Evolutionary conservation across 1,140 invertebrate genomes (phyloP).

Genomic region (Panagrolaimus sp.): DNA sequence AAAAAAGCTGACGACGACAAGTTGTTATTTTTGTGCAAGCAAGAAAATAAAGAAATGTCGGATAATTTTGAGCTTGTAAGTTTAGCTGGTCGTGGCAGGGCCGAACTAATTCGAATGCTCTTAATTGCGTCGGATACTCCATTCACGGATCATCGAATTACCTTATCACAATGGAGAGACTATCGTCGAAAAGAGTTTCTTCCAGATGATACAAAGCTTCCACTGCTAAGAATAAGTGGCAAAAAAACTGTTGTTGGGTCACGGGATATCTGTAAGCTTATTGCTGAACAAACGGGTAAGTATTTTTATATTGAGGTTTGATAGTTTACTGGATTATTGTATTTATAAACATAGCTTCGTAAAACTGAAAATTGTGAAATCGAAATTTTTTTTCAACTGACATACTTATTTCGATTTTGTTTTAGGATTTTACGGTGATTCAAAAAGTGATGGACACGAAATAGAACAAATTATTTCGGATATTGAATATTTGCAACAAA

Average conservation of each 20-base stretch:
- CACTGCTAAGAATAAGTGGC: slow-evolving; percentile 17
- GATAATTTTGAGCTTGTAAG: slow-evolving; percentile 15
- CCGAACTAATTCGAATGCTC: slow-evolving; percentile 20
- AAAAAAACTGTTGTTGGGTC: slow-evolving; percentile 17
- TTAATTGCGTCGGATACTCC: neutral
- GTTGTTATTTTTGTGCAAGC: neutral
- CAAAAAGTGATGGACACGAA: slow-evolving; percentile 3
- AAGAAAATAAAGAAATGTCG: neutral
- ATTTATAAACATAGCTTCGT: too few relatives aligned
- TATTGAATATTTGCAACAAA: slow-evolving; percentile 14
- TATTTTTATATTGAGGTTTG: slow-evolving; percentile 3
- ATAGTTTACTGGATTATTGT: neutral
- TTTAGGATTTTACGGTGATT: slow-evolving; percentile 23
- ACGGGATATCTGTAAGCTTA: slow-evolving; percentile 17
- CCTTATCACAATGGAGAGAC: neutral
- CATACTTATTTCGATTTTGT: too few relatives aligned
- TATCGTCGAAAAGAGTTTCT: slow-evolving; percentile 13
- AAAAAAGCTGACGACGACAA: too few relatives aligned
- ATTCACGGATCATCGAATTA: neutral
- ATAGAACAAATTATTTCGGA: slow-evolving; percentile 25
- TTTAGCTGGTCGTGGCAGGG: slow-evolving; percentile 21
- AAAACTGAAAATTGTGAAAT: too few relatives aligned
- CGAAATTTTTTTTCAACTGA: slow-evolving; percentile 18
- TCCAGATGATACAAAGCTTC: slow-evolving; percentile 16
- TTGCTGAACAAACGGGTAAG: slow-evolving; percentile 20